Percentiles rank a stretch among this genome's conserved stretches.
Evolutionary conservation across 2,888 invertebrate species (phyloP).

Genomic region (Sarcophaga subvicina): DNA sequence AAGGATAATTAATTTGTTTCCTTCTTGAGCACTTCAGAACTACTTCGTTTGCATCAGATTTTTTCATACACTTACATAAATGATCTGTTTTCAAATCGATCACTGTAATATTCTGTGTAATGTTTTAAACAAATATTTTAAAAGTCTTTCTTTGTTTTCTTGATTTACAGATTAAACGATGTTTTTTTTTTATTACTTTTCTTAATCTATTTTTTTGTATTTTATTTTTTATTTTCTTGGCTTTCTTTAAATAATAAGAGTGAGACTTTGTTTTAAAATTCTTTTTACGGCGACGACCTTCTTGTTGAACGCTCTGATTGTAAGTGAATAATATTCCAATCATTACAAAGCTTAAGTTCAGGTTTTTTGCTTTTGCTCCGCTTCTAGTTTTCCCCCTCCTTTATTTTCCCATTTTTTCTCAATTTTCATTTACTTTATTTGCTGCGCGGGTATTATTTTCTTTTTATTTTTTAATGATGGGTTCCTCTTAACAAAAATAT

Average conservation of each 20-base stretch:
- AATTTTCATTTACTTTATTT: constrained; percentile 40
- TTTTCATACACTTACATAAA: constrained; percentile 8
- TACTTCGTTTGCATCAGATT: constrained; percentile 18
- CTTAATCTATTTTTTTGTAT: background rate
- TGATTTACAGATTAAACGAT: constrained; percentile 15
- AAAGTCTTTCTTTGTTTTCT: constrained; percentile 35
- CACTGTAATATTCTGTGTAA: background rate
- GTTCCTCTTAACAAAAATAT: constrained; percentile 50
- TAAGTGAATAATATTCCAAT: constrained; percentile 79
- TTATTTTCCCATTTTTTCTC: constrained; percentile 7
- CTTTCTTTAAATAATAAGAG: background rate
- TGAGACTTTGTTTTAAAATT: background rate
- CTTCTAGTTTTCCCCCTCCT: background rate
- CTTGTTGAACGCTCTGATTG: constrained; percentile 78
- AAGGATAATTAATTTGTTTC: constrained; percentile 3
- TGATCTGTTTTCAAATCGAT: background rate
- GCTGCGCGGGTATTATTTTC: constrained; percentile 53
- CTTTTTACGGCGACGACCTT: constrained; percentile 73
- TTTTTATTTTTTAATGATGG: constrained; percentile 57
- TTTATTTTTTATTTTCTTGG: constrained; percentile 10
- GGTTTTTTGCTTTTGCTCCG: constrained; percentile 58
- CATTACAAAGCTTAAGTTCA: constrained; percentile 79
- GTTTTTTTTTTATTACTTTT: background rate
- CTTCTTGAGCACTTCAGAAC: constrained; percentile 1
- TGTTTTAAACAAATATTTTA: background rate